Percentiles rank a stretch among this genome's conserved stretches.
Evolutionary conservation across 2,113 vertebrate genomes (phyloP).

Genomic region (Columba janthina): DNA sequence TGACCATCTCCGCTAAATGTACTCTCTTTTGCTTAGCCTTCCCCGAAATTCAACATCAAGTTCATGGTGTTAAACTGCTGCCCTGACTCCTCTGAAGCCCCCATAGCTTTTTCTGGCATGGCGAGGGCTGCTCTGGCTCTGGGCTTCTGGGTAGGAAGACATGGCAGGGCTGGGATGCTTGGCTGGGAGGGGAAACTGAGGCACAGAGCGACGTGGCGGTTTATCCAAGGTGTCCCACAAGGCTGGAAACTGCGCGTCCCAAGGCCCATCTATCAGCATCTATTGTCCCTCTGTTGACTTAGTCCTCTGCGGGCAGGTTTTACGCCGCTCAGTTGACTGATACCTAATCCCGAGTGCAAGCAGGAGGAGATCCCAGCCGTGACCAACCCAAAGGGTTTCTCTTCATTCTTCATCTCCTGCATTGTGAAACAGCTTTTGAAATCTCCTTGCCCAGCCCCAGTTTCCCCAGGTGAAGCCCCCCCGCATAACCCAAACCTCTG

Average conservation of each 20-base stretch:
- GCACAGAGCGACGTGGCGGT: accelerated
- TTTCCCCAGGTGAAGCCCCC: not conserved
- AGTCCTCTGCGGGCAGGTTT: not conserved
- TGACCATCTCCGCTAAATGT: accelerated
- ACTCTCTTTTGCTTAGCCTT: not conserved
- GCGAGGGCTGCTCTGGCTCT: not conserved
- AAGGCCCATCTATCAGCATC: not conserved
- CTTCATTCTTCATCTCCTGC: not conserved
- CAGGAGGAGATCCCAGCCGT: not conserved
- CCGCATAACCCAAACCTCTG: not conserved
- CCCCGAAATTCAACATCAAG: not conserved
- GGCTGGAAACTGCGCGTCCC: accelerated
- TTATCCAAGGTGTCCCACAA: not conserved
- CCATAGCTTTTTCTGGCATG: not conserved
- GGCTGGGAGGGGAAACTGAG: not conserved
- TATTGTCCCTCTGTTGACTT: not conserved
- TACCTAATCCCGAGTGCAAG: not conserved
- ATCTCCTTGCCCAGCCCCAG: not conserved
- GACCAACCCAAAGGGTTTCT: not conserved
- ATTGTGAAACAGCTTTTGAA: not conserved
- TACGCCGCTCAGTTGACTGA: accelerated
- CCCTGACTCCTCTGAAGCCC: no score
- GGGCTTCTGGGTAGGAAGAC: not conserved
- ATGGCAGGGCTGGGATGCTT: not conserved
- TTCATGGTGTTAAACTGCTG: not conserved